These are phyloP conservation scores for Stramonita haemastoma DNA, from an alignment of 2,888 invertebrate species.

Conservation along the genomic window DNA sequence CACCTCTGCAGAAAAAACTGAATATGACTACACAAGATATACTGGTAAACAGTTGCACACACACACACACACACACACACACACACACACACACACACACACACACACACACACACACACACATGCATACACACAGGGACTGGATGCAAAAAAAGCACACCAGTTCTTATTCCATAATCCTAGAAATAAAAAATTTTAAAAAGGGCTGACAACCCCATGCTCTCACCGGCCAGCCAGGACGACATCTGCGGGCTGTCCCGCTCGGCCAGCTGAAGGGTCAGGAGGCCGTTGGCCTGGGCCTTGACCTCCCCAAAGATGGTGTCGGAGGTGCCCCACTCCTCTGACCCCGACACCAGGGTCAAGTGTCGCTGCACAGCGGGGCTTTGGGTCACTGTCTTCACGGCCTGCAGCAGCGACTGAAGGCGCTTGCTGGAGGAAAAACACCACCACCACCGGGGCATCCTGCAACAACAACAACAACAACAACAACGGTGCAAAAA, in stretches of 20 bases:
- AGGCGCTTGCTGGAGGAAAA: constrained; percentile 34
- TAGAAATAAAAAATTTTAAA: no score
- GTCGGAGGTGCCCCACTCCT: constrained; percentile 57
- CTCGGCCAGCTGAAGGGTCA: constrained; percentile 56
- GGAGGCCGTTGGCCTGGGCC: constrained; percentile 58
- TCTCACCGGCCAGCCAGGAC: constrained; percentile 1
- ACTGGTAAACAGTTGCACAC: no score
- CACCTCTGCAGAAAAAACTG: no score
- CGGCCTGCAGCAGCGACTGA: constrained; percentile 28
- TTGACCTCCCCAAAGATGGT: constrained; percentile 53
- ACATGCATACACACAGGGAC: no score
- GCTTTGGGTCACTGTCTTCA: constrained; percentile 13
- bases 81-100: no score
- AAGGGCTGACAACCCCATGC: no score
- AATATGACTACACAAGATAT: no score
- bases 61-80: no score
- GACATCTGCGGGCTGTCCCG: constrained; percentile 25
- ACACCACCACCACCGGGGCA: constrained; percentile 46
- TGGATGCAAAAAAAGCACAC: no score
- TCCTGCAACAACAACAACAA: neutral
- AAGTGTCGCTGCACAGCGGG: neutral
- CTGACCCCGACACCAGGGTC: constrained; percentile 52
- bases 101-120: no score
- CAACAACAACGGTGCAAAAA: neutral
- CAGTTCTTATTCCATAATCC: no score